Evolutionary conservation across 2,888 invertebrate genomes (phyloP).

Genomic region (Odontocerum albicorne): DNA sequence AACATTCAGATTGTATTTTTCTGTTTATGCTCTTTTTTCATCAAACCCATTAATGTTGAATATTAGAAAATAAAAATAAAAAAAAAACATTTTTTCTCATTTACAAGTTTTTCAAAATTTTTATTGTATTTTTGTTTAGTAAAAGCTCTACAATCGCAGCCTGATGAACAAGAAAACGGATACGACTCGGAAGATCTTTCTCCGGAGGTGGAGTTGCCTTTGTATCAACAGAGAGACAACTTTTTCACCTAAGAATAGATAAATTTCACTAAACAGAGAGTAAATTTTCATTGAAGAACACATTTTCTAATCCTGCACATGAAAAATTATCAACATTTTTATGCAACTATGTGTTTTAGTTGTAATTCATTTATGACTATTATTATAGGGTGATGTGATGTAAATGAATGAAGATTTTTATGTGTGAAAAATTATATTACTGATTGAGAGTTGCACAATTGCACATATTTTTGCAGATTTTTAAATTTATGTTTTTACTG

Average conservation of each 20-base stretch:
- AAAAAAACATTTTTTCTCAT: background rate
- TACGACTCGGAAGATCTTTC: conserved; percentile 73
- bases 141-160: conserved; percentile 76
- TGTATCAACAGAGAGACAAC: conserved; percentile 86
- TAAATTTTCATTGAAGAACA: background rate
- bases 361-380: background rate
- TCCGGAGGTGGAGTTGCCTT: conserved; percentile 77
- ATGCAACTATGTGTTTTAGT: background rate
- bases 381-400: too few relatives aligned
- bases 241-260: conserved; percentile 67
- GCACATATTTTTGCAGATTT: too few relatives aligned
- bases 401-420: too few relatives aligned
- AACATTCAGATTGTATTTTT: too few relatives aligned
- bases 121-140: conserved; percentile 47
- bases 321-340: background rate
- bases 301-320: background rate
- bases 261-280: background rate
- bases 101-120: conserved; percentile 3
- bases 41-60: too few relatives aligned
- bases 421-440: too few relatives aligned
- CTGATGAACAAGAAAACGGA: conserved; percentile 56
- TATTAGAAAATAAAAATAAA: background rate
- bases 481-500: too few relatives aligned
- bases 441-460: too few relatives aligned
- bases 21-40: too few relatives aligned